Base-by-base conservation (phyloP, 2,888 invertebrate genomes). In the Alviniconcha strummeri region DNA sequence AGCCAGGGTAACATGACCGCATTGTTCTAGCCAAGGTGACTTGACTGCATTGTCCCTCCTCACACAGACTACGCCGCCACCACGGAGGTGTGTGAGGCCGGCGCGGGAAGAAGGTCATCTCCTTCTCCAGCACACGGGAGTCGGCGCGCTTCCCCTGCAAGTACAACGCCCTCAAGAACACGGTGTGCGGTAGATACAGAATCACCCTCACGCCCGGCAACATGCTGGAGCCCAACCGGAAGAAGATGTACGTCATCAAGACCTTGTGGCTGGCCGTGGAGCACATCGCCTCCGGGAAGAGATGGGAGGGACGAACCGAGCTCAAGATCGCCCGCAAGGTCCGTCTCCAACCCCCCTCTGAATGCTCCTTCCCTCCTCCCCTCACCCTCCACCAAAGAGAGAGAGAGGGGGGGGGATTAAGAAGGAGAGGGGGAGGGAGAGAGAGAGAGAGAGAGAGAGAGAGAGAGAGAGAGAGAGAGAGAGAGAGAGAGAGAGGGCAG, bases 291-390 rank as follows among this genome's bases (percentile, higher is more conserved):
- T 56, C 69, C 71, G 80, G 80, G 9, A 60, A 15, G 52, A 71
- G 55, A 56, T 80, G 80, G 80, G 71, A 80, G 56, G 80, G 80
- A 4, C 71, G 80, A 9, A 80, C 80, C 19, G 80, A 80, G 69
- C 80, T 80, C 13, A 80, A 80, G 80, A 71, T 80, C 17, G 80
- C 80, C 56, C 56, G 80, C 71, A 80, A 80, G 71, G 80, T 80
- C 36, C 36, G 36, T 36, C 36, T 36, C 36, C 36, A 36, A 36
- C 36, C 36, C 36, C n/a, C n/a, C n/a, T n/a, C n/a, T n/a, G n/a
- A n/a, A n/a, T n/a, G n/a, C n/a, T n/a, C n/a, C 36, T 36, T 36
- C 36, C 3, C 36, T 3, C 36, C 3, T 0, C 36, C 36, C 36
- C 3, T 36, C 36, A 36, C 36, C 36, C 36, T 36, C 36, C 36